phyloP scores from a whole-genome alignment of 2,888 invertebrate species.

The Masnerella sp. region DNA sequence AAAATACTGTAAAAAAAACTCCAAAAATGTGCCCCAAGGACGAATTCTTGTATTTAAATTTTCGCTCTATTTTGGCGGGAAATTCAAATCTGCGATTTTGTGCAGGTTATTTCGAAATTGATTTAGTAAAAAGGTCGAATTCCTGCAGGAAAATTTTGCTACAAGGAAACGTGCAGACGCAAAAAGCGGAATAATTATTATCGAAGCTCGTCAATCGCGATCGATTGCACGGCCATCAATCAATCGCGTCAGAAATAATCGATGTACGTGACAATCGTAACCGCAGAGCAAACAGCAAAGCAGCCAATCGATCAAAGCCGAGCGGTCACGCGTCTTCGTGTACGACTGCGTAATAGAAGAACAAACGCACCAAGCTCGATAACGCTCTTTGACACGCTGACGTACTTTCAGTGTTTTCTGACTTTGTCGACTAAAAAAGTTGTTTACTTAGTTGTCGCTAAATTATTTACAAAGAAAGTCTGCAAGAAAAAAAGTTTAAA shows the following conservation, averaged over 20 bases:
- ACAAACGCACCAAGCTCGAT: conserved; percentile 37
- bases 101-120: too few species aligned
- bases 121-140: too few species aligned
- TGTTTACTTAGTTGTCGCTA: conserved; percentile 1
- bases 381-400: conserved; percentile 42
- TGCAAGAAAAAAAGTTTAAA: too few species aligned
- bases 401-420: conserved; percentile 24
- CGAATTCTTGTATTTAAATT: too few species aligned
- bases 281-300: conserved; percentile 75
- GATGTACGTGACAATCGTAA: conserved; percentile 75
- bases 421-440: conserved; percentile 3
- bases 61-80: too few species aligned
- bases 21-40: too few species aligned
- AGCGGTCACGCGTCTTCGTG: conserved; percentile 69
- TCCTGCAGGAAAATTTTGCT: too few species aligned
- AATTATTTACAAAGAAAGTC: conserved; percentile 7
- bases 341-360: conserved; percentile 52
- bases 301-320: conserved; percentile 72
- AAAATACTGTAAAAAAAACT: too few species aligned
- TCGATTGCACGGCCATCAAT: conserved; percentile 74
- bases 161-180: conserved; percentile 46
- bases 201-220: conserved; percentile 67
- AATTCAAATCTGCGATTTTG: too few species aligned
- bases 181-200: conserved; percentile 54
- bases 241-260: conserved; percentile 76